Evolutionary conservation across 2,797 vertebrate species (phyloP), one percentile per base, ranked within the genome.

Genomic region (Typhlichthys eigenmanni): DNA sequence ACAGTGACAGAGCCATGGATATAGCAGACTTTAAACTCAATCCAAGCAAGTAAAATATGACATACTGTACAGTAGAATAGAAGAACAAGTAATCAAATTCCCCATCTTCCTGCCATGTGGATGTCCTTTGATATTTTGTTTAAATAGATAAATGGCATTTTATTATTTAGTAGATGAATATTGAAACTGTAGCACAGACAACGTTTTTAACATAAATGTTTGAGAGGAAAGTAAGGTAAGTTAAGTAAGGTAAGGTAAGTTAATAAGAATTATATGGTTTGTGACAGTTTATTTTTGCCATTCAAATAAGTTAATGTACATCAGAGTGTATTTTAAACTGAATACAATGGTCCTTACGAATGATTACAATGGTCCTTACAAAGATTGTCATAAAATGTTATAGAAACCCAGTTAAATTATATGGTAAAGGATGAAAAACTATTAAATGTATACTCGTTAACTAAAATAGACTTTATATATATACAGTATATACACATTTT

Each of bases 361-460:
- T 38, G 34, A 38, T 2, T 43, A 43, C 38, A 43, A 9, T 43
- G 38, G 38, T 7, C 24, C 3, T 29, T 29, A 29, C 24, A 75
- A 68, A 58, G 19, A 62, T 60, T 65, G 72, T 56, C 13, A 64
- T 17, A 43, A 9, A 57, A 60, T 60, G 32, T 62, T 60, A 67
- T 50, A 43, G 2, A 60, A 57, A 47, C 72, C 69, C 59, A 56
- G 50, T 66, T 68, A 75, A 77, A 62, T 71, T 0, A n/a, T 68
- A 58, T 72, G 60, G 78, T 63, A 43, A 24, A 52, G 63, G 51
- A 53, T 65, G 64, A 45, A 46, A 29, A 64, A 29, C 79, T 76
- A 83, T 72, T 71, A 52, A 80, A 68, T 79, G 55, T 72, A 29
- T 68, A 49, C 78, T 79, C 13, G 24, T 68, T 58, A 62, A 80